Base-by-base conservation (phyloP, 2,113 vertebrate species). In the Arenaria interpres region DNA sequence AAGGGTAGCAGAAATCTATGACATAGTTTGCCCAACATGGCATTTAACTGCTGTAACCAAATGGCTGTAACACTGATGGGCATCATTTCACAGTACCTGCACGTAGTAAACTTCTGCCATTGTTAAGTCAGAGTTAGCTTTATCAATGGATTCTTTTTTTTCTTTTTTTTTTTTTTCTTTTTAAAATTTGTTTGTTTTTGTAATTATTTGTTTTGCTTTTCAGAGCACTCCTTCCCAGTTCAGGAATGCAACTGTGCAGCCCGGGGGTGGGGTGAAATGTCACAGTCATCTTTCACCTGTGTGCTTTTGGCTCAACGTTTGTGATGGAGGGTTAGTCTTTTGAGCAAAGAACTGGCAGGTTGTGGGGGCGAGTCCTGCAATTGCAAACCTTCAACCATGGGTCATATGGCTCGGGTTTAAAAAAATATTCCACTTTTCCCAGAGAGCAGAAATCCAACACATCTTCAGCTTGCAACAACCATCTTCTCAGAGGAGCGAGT, bases 51-150 rank as follows among this genome's bases (percentile, higher is more conserved):
- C 98, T 98, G 84, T 93, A 97, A 98, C 95, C 97, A 97, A 98
- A 97, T 93, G 97, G 96, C 97, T 97, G 98, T 99, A 99, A 99
- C 99, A 99, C 99, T 99, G 99, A 98, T 98, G 99, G 98, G 98
- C 98, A 97, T 98, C 97, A 97, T 97, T 99, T 99, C 99, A 99
- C 99, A 99, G 99, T 99, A 99, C 98, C 98, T 97, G 98, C 97
- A 98, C 97, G 93, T 98, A 98, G 98, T 98, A 98, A 98, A 98
- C 95, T 95, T 98, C 97, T 98, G 98, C 98, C 98, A 98, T 97
- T 97, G 98, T 98, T 98, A 98, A 98, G 98, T 98, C 98, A 96
- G 93, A 98, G 97, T 98, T 98, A 98, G 98, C 97, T 97, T 98
- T 96, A 97, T 98, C 97, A 98, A 97, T 91, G 96, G 74, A 89